Evolutionary conservation across 1,140 invertebrate species (phyloP), one percentile per base, ranked within the genome.

Genomic region (Aphelenchoides fujianensis): DNA sequence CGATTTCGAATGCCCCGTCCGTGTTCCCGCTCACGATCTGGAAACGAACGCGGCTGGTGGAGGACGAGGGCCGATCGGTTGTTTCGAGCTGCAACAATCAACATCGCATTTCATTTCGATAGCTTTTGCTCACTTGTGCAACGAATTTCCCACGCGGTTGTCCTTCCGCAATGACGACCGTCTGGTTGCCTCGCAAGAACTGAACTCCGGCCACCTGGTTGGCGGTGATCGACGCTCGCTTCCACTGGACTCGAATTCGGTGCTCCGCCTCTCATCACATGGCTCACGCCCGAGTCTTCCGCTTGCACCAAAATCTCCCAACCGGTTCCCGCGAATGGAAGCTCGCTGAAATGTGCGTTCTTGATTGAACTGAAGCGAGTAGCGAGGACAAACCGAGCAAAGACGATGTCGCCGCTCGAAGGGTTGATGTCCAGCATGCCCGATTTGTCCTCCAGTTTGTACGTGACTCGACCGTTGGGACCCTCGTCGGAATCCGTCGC

Each of bases 101-200:
- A 48, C 41, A 12, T 48, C 23, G 41, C 12, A 59, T 5, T 7
- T 59, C 5, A 7, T 59, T 23, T 59, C 7, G 19, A 59, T 7
- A 30, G 7, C 5, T 5, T 19, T 59, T 7, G 28, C 5, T 59
- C 23, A 76, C 72, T 57, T 76, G 74, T 16, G 72, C 73, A 7
- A 76, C 77, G 62, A 79, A 76, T 80, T 79, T 75, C 2, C 74
- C 78, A 30, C 48, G 59, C 7, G 75, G 78, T 19, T 62, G 74
- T 16, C 77, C 73, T 70, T 77, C 75, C 5, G 57, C 48, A 2
- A 77, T 62, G 31, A 59, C 41, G 28, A 71, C 73, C 28, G 34
- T 54, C 57, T 76, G 74, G 16, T 74, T 71, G 34, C 66, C 71
- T 9, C 71, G 73, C 19, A 70, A 54, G 31, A 77, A 77, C 35